phyloP scores from a whole-genome alignment of 2,888 invertebrate species.

The Drosophila ustulata region DNA sequence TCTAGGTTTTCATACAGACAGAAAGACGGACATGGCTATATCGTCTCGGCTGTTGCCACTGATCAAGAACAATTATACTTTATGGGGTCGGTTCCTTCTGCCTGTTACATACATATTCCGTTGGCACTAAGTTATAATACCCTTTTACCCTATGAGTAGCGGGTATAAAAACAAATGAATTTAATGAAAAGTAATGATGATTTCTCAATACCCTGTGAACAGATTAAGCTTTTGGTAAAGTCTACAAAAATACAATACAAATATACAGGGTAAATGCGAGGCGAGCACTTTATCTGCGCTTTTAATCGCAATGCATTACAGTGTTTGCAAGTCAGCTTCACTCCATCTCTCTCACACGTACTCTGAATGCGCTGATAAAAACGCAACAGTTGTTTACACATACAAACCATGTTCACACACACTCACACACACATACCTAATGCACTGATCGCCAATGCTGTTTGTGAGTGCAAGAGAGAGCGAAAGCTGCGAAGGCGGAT shows the following conservation, averaged over 20 bases:
- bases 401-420: conserved; percentile 1
- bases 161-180: too few relatives aligned
- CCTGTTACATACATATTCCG: too few relatives aligned
- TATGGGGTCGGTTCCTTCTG: too few relatives aligned
- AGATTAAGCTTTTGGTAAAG: too few relatives aligned
- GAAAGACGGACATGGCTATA: too few relatives aligned
- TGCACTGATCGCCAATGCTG: not conserved
- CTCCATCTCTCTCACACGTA: not conserved
- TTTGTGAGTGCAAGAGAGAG: not conserved
- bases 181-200: not conserved
- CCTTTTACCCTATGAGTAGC: too few relatives aligned
- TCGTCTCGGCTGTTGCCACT: too few relatives aligned
- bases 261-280: not conserved
- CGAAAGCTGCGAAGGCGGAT: not conserved
- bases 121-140: too few relatives aligned
- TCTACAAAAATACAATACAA: too few relatives aligned
- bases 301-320: conserved; percentile 2
- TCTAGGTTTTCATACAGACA: too few relatives aligned
- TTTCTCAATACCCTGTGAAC: not conserved
- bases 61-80: too few relatives aligned
- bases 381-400: conserved; percentile 19
- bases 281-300: not conserved
- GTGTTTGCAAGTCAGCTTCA: not conserved
- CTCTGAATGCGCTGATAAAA: conserved; percentile 16
- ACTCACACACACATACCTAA: not conserved